Evolutionary conservation across 2,113 vertebrate genomes (phyloP), one percentile per base, ranked within the genome.

Genomic region (Amazona guildingii): DNA sequence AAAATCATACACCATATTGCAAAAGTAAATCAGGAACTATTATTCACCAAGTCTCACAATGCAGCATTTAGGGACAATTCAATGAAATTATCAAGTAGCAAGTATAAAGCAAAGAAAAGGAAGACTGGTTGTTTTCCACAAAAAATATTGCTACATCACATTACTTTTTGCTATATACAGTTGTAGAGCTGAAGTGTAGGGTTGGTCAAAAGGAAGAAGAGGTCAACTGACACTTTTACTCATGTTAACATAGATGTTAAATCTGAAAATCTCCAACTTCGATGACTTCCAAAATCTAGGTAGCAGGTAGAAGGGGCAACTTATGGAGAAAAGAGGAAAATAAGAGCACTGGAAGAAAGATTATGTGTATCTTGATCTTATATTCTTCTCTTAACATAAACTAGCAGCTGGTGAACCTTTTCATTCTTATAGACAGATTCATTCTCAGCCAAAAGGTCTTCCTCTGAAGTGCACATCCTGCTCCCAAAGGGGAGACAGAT

Each of bases 1-100:
- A 55, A 87, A 89, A 70, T 78, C 7, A 41, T 24, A 24, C 7
- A 24, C 1, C 0, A 0, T 63, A 82, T 20, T 43, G 14, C 7
- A 37, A 55, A 92, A 88, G 10, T 19, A n/a, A 79, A 83, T 11
- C 39, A 13, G 43, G 25, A 68, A 18, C 9, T 18, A 11, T 29
- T 83, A 27, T 72, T 59, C 43, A 72, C 8, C 12, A n/a, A 18
- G 17, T 46, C 10, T 79, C 6, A 49, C 27, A 39, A 49, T 16
- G 17, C 13, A 83, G 20, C 4, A 21, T 9, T 55, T 69, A 57
- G 17, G 8, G 20, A 6, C 5, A 62, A 48, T 35, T 3, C 17
- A 83, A 27, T 48, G 3, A 64, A 88, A 46, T 66, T 35, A 69
- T 14, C 13, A 91, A 55, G 57, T 33, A 78, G 3, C 9, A 69